Conservation (phyloP, 2,888 invertebrate species). For the Spilosoma lubricipeda region DNA sequence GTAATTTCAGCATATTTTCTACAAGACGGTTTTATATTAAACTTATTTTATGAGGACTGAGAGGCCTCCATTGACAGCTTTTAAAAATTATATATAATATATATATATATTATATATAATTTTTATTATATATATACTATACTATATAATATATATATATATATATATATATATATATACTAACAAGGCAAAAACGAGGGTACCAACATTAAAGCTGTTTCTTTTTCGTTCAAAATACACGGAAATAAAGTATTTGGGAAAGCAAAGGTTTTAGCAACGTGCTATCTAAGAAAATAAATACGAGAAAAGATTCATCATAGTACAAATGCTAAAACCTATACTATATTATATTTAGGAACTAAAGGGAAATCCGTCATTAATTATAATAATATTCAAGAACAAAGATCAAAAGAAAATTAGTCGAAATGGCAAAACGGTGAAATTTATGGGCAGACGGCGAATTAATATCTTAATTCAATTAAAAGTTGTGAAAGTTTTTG, state of each 20-base stretch:
- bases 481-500: constrained; percentile 25
- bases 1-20: background rate
- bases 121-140: no score
- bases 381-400: constrained; percentile 28
- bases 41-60: background rate
- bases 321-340: background rate
- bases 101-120: no score
- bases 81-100: no score
- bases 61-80: no score
- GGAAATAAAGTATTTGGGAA: background rate
- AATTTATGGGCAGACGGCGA: constrained; percentile 14
- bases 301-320: background rate
- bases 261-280: background rate
- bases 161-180: no score
- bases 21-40: background rate
- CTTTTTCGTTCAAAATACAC: no score
- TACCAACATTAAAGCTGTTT: no score
- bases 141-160: no score
- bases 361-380: constrained; percentile 6
- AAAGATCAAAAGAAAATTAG: constrained; percentile 27
- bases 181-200: no score
- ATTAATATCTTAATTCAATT: constrained; percentile 33
- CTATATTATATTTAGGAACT: background rate
- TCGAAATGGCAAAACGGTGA: constrained; percentile 18
- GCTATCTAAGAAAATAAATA: background rate